Evolutionary conservation across 2,113 vertebrate species (phyloP), one percentile per base, ranked within the genome.

Genomic region (Gadus chalcogrammus): DNA sequence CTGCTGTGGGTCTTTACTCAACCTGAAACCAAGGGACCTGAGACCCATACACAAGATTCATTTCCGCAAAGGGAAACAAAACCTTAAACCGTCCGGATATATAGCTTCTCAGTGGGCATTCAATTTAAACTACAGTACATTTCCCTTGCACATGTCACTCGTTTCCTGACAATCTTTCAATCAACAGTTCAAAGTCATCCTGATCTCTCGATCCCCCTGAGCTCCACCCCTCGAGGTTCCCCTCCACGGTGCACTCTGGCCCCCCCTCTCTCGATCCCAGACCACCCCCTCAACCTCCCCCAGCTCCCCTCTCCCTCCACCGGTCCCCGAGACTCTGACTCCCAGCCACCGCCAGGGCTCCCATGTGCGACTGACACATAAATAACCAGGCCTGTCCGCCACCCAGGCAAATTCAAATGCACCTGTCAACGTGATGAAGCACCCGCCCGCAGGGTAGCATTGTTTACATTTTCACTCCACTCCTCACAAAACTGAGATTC

Each of bases 401-500:
- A 95, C 95, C 94, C 94, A 95, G 93, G 93, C 93, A 97, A 98
- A 98, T 98, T 98, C 96, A 98, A 98, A 98, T 96, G 94, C 93
- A 96, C 94, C 96, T 97, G 97, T 98, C 97, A 98, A 94, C 89
- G 95, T 99, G 97, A 98, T 97, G 93, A 97, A 99, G 96, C 93
- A 96, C 95, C 95, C 94, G 96, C 96, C 97, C 95, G 94, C 93
- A 96, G 95, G 96, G 94, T 95, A 94, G 94, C 94, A 97, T 97
- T 98, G 96, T 98, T 98, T 98, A 99, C 95, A 98, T 97, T 98
- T 98, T 97, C 95, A 95, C 94, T 96, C 94, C 93, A 95, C 94
- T 97, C 94, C 94, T 95, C 91, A 92, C 92, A 95, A 96, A 97
- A 97, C 94, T 95, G 95, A 95, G 94, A 97, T 95, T 97, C 95